Evolutionary conservation across 2,113 vertebrate species (phyloP).

Genomic region (Aegypius monachus): DNA sequence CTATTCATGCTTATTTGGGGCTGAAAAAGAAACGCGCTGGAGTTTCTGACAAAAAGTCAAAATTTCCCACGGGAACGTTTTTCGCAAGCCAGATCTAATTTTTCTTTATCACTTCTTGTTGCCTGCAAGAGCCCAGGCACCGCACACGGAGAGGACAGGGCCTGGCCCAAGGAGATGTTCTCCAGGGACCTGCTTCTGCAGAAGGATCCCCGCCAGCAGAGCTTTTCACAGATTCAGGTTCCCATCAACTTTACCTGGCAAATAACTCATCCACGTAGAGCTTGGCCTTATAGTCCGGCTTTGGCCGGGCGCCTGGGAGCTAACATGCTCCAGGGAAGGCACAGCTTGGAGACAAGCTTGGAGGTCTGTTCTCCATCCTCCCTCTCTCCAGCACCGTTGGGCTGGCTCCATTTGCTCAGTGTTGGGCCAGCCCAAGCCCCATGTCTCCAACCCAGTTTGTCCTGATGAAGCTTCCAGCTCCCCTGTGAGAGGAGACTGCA

Average conservation of each 20-base stretch:
- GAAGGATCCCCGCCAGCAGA: neutral
- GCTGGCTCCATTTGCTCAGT: neutral
- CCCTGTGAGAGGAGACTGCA: neutral
- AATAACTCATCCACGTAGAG: neutral
- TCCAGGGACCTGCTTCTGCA: neutral
- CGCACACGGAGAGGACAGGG: rapidly evolving
- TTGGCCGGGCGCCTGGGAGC: neutral
- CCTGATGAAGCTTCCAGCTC: neutral
- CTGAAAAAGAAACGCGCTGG: neutral
- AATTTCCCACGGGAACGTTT: slow-evolving; percentile 42
- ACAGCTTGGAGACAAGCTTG: neutral
- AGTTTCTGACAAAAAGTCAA: slow-evolving; percentile 53
- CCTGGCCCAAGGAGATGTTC: neutral
- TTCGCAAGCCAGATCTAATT: neutral
- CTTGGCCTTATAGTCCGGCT: neutral
- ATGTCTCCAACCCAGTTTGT: neutral
- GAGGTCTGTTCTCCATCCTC: slow-evolving; percentile 43
- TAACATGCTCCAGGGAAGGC: neutral
- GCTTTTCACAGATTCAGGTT: neutral
- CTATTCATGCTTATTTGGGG: slow-evolving; percentile 32
- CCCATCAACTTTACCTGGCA: slow-evolving; percentile 30
- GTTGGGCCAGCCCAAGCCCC: neutral
- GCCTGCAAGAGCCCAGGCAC: neutral
- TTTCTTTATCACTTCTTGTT: neutral
- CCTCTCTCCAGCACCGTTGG: neutral